Evolutionary conservation across 2,888 invertebrate species (phyloP), one percentile per base, ranked within the genome.

Genomic region (Tridacna crocea): DNA sequence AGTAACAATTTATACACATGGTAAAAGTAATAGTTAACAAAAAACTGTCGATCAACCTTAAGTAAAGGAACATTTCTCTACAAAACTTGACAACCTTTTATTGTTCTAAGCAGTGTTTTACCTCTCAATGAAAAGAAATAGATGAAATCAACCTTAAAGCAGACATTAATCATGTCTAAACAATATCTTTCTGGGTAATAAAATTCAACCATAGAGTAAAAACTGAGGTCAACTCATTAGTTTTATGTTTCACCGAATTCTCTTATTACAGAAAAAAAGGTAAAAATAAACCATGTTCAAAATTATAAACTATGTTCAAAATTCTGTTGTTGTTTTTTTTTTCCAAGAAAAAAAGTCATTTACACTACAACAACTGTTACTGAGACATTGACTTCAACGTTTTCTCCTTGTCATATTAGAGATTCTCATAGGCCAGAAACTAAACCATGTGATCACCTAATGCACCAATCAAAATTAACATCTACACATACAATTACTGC

Each of bases 391-490:
- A 51, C 19, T 70, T 51, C 48, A 47, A 66, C 17, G 36, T 36
- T 51, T 66, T 75, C 48, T 63, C 63, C 48, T 58, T 27, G 48
- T 63, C 55, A 75, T 78, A 78, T 24, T 66, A 72, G 74, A 80
- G 82, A 82, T 82, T 82, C 79, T 82, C 82, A 85, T 82, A 82
- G 84, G 80, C 82, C 65, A 46, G 22, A 27, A 65, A 72, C 63
- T 75, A 70, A 72, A 73, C 75, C 81, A 87, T 81, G 82, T 87
- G 87, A 87, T 80, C 84, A 85, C 76, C 81, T 85, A 77, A 80
- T 85, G 84, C 85, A 87, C 87, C 85, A 87, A 87, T 84, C 61
- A 78, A 74, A 85, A 66, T 73, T 61, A 77, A 79, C 81, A 66
- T 79, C 73, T 82, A 83, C 82, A 84, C 75, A 75, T 24, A 47